Base-by-base conservation (phyloP, 2,113 vertebrate species). In the Nerophis ophidion region DNA sequence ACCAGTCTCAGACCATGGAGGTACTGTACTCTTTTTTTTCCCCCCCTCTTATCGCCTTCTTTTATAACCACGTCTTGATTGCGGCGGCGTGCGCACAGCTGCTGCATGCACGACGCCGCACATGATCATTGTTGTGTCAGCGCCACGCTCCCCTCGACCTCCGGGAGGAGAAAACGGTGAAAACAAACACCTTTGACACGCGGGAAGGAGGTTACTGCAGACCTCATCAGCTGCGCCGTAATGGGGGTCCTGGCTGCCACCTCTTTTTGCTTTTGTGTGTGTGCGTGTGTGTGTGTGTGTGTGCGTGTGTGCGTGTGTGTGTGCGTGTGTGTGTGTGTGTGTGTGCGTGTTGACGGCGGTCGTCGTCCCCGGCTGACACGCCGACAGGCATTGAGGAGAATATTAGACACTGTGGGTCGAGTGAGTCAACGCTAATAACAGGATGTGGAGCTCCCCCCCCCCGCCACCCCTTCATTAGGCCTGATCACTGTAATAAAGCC, bases 1-100 rank as follows among this genome's bases (percentile, higher is more conserved):
- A 99, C 90, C 96, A 98, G 96, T 98, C 96, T 92, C 96, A 99
- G 92, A 99, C 96, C 86, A 99, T 99, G 96, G 96, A 99, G 96
- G 96, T 99, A 97, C 91, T 92, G 93, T 96, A 97, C 93, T 89
- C 83, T 80, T 62, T 69, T 76, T 66, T 72, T 67, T 69, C 57
- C 74, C 60, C 60, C 57, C 67, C 50, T 63, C 5, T 56, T 46
- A 12, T 44, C 40, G 26, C 26, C 26, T 26, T 26, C 26, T 2
- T 26, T 4, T 26, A 3, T 26, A 26, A 26, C 26, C 26, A 26
- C 26, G 26, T 26, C 26, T 26, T 26, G 26, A 44, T 44, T 44
- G 10, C 6, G 1, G 10, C 40, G 12, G 12, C 40, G 12, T 12
- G 6, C 5, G 40, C 10, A 7, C 40, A 12, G 35, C 35, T n/a